These are phyloP conservation scores for Melanchra persicariae DNA, from an alignment of 2,888 invertebrate species.

Conservation along the genomic window DNA sequence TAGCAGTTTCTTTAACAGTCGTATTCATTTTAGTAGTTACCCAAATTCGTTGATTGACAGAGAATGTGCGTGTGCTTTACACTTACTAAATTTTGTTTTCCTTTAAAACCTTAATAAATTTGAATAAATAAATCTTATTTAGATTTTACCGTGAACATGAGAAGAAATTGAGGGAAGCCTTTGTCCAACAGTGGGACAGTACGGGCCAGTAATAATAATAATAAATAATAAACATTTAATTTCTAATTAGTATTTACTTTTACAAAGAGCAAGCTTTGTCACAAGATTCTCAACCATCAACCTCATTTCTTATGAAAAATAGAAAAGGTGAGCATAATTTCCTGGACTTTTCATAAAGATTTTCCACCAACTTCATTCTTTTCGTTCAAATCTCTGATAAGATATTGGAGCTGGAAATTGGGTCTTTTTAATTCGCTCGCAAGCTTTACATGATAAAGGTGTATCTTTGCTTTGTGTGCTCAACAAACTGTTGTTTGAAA, in stretches of 20 bases:
- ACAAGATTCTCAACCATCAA: background rate
- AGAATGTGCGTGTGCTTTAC: too few relatives aligned
- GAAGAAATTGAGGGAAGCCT: too few relatives aligned
- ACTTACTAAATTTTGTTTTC: too few relatives aligned
- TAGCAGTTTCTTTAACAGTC: background rate
- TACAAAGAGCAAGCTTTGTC: background rate
- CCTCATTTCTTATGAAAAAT: conserved; percentile 4
- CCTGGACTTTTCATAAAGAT: conserved; percentile 3
- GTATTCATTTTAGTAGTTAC: too few relatives aligned
- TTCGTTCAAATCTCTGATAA: conserved; percentile 44
- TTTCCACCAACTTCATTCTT: background rate
- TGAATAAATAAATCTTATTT: too few relatives aligned
- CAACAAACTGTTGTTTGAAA: conserved; percentile 54
- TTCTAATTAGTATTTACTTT: too few relatives aligned
- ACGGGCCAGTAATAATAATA: too few relatives aligned
- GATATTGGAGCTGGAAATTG: conserved; percentile 59
- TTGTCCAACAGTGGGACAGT: too few relatives aligned
- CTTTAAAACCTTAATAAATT: too few relatives aligned
- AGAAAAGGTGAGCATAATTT: conserved; percentile 4
- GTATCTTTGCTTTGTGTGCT: conserved; percentile 55
- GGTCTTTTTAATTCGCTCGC: conserved; percentile 60
- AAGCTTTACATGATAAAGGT: conserved; percentile 66
- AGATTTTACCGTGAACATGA: too few relatives aligned
- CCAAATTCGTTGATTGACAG: too few relatives aligned
- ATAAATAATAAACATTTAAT: too few relatives aligned